Evolutionary conservation across 2,797 vertebrate species (phyloP).

Genomic region (Mus spretus): DNA sequence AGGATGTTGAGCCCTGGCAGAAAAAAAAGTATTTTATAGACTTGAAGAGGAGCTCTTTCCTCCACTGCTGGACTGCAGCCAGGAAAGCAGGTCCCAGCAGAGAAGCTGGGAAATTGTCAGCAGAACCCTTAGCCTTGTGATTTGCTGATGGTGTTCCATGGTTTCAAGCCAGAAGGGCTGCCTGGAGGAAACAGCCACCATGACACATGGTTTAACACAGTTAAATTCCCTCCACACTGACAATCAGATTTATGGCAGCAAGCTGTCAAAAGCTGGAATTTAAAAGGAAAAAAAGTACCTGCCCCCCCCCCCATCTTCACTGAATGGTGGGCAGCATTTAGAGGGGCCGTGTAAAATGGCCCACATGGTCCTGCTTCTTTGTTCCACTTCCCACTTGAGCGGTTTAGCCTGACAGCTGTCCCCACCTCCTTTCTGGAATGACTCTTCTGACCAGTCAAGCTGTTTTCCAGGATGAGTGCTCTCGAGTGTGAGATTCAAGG

Average conservation of each 20-base stretch:
- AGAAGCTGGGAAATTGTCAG: neutral
- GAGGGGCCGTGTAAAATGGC: slow-evolving; percentile 36
- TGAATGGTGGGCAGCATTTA: slow-evolving; percentile 31
- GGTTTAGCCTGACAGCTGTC: slow-evolving; percentile 44
- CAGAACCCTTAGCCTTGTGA: neutral
- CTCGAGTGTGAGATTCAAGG: slow-evolving; percentile 74
- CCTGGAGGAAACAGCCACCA: neutral
- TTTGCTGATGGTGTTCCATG: neutral
- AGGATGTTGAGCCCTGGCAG: neutral
- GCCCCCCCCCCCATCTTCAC: neutral
- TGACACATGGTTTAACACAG: neutral
- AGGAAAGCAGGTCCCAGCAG: neutral
- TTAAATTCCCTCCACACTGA: neutral
- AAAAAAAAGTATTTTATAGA: slow-evolving; percentile 14
- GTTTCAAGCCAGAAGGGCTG: neutral
- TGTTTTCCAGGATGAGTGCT: slow-evolving; percentile 65
- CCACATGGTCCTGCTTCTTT: slow-evolving; percentile 20
- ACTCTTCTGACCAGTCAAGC: slow-evolving; percentile 58
- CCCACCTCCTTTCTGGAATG: slow-evolving; percentile 53
- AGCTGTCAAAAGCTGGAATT: slow-evolving; percentile 39
- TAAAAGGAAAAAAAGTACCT: neutral
- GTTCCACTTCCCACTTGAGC: neutral
- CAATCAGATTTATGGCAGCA: neutral
- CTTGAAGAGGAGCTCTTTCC: slow-evolving; percentile 14
- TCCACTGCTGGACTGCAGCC: neutral